Base-by-base conservation (phyloP, 2,113 vertebrate genomes). In the Clupea harengus region DNA sequence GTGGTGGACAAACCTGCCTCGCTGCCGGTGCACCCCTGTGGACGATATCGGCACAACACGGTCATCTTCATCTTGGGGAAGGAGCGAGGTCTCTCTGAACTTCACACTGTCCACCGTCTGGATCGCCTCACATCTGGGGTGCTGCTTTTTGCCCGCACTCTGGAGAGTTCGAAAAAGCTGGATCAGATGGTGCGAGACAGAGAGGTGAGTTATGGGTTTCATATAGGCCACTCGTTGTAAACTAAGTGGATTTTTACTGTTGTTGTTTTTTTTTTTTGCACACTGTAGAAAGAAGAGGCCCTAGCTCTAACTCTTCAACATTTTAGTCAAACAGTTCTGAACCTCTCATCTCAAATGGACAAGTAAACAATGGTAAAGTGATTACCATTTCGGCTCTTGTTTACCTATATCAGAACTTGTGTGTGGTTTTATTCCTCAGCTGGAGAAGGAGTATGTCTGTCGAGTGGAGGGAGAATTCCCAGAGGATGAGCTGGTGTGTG, bases 21-120 rank as follows among this genome's bases (percentile, higher is more conserved):
- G 0, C 94, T 99, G 85, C 98, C 98, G 0, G 98, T 99, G 0
- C 98, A 99, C 47, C 98, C 98, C 4, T 99, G 98, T 0, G 98
- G 98, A 25, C 95, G 98, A 39, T 98, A 97, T 89, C 95, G 98
- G 5, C 98, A 99, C 93, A 99, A 99, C 94, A 97, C 97, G 0
- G 96, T 99, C 85, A 98, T 99, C 89, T 99, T 99, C 92, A 98
- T 99, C 89, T 90, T 99, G 83, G 98, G 98, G 28, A 99, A 99
- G 89, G 98, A 99, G 88, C 95, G 93, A 0, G 94, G 96, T 0
- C 93, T 99, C 82, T 95, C 94, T 49, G 96, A 96, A 84, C 91
- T 99, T 8, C 97, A 99, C 86, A 98, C 98, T 0, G 93, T 99
- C 45, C 98, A 99, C 92, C 95, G 98, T 0, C 95, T 99, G 2